Conservation (phyloP, 2,888 invertebrate genomes). For the Synergus umbraculus region DNA sequence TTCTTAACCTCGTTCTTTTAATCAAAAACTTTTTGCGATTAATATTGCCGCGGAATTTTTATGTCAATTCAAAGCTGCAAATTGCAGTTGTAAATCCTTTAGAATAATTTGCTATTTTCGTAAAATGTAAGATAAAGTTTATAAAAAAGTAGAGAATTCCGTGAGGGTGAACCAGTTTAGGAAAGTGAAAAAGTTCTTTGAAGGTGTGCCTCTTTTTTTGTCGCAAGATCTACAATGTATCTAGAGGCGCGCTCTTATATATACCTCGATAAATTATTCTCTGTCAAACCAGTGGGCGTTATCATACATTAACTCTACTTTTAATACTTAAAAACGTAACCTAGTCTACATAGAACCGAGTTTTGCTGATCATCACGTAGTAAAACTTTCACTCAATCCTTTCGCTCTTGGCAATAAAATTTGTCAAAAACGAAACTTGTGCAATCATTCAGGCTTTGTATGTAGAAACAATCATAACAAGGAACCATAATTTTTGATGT, state of each 20-base stretch:
- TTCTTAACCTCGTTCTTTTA: neutral
- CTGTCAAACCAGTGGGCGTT: conserved; percentile 39
- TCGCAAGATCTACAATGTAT: neutral
- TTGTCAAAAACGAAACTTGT: neutral
- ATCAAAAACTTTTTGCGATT: neutral
- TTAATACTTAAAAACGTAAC: conserved; percentile 12
- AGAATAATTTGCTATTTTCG: neutral
- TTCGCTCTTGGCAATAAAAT: neutral
- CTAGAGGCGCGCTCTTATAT: conserved; percentile 13
- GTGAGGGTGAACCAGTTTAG: neutral
- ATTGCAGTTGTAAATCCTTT: too few relatives aligned
- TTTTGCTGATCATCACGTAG: neutral
- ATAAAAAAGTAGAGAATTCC: neutral
- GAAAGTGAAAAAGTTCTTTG: neutral
- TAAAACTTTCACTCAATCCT: conserved; percentile 7
- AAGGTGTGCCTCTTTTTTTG: neutral
- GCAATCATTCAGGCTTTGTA: neutral
- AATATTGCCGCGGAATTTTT: too few relatives aligned
- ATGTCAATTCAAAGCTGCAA: too few relatives aligned
- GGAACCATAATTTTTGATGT: too few relatives aligned
- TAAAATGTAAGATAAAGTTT: neutral
- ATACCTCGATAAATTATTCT: conserved; percentile 28
- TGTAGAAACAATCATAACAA: neutral
- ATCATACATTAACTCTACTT: conserved; percentile 7
- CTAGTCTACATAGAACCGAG: neutral